Conservation (phyloP, 2,113 vertebrate genomes). For the Sarotherodon lohbergeri region DNA sequence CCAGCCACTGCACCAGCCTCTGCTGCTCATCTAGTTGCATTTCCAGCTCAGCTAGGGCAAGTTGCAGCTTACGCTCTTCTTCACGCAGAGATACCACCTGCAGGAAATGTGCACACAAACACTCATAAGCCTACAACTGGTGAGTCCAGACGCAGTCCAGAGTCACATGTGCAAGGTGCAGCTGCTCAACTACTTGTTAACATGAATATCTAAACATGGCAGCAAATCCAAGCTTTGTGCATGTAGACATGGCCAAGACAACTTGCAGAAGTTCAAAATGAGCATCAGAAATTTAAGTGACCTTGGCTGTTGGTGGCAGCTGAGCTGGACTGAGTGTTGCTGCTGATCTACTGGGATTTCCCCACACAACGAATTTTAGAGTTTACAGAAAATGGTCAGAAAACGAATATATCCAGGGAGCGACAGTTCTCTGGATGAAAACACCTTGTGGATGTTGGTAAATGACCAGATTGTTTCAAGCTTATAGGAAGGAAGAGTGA, state of each 20-base stretch:
- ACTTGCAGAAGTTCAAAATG: background rate
- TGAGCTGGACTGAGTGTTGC: background rate
- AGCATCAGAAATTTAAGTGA: background rate
- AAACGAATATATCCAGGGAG: background rate
- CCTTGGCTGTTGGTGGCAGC: background rate
- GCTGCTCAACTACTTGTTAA: background rate
- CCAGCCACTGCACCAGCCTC: slow-evolving; percentile 84
- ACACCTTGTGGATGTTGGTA: background rate
- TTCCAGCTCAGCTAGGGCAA: slow-evolving; percentile 87
- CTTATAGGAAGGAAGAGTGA: background rate
- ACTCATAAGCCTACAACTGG: background rate
- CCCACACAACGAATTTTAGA: background rate
- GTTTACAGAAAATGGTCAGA: background rate
- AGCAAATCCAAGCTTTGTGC: background rate
- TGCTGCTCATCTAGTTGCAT: slow-evolving; percentile 94
- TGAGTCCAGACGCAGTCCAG: background rate
- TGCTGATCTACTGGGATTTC: background rate
- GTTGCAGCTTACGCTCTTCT: slow-evolving; percentile 90
- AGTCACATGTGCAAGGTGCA: background rate
- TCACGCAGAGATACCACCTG: slow-evolving; percentile 94
- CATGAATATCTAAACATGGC: background rate
- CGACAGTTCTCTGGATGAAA: background rate
- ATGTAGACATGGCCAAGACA: background rate
- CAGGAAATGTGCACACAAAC: background rate
- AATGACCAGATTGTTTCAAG: background rate